Evolutionary conservation across 1,140 invertebrate species (phyloP), one percentile per base, ranked within the genome.

Genomic region (Augochlora pura): DNA sequence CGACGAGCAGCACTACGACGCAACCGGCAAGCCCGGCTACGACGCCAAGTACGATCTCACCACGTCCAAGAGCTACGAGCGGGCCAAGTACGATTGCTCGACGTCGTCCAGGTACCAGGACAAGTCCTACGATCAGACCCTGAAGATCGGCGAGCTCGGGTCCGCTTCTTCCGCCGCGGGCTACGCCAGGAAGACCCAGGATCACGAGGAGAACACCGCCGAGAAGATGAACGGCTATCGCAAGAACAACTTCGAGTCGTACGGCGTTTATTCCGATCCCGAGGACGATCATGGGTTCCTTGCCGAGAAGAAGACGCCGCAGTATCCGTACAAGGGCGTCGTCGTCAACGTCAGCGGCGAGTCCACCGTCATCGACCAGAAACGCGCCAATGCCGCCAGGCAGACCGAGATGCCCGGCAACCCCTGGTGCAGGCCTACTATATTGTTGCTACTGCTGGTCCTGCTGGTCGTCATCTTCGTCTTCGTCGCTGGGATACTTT

Each of bases 391-490:
- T 32, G 90, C 93, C 5, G 68, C 63, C 69, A 86, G 86, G 16
- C 90, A 90, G 64, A 87, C 88, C 5, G 89, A 91, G 23, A 84
- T 90, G 60, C 82, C 80, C 10, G 83, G 91, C 42, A 92, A 87
- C 77, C 92, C 92, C 23, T 94, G 94, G 93, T 94, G 93, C 85
- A 91, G 92, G 69, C 94, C 94, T 0, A 94, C 94, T 0, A 93
- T 94, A 75, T 84, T 94, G 23, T 87, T 94, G 6, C 89, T 94
- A 18, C 88, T 94, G 10, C 86, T 95, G 25, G 91, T 94, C 18
- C 88, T 94, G 0, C 90, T 95, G 27, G 90, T 95, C 66, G 91
- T 94, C 42, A 91, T 94, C 69, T 94, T 94, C 83, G 93, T 94
- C 1, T 89, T 94, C 85, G 93, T 95, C 80, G 94, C 94, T 80